These are phyloP conservation scores for Cyclura pinguis DNA, from an alignment of 2,797 vertebrate species.

Conservation along the genomic window DNA sequence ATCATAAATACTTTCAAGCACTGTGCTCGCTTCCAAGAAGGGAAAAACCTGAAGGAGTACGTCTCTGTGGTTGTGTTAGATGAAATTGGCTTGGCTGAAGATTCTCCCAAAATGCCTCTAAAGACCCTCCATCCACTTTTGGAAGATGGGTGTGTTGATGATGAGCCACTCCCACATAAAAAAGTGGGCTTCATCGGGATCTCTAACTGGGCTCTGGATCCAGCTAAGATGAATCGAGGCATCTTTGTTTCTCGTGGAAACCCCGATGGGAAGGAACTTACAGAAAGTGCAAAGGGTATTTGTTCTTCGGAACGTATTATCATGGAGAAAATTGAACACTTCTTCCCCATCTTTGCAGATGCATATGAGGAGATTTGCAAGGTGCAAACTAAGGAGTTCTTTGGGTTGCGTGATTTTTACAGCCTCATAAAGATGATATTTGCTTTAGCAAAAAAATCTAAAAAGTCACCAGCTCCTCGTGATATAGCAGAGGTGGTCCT, in stretches of 20 bases:
- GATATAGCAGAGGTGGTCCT: conserved; percentile 86
- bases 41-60: conserved; percentile 91
- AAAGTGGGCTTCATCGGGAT: conserved; percentile 97
- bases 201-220: conserved; percentile 98
- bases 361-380: conserved; percentile 86
- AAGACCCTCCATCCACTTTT: conserved; percentile 95
- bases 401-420: conserved; percentile 96
- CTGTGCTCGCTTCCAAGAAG: conserved; percentile 95
- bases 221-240: conserved; percentile 98
- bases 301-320: conserved; percentile 87
- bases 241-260: conserved; percentile 94
- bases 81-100: conserved; percentile 96
- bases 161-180: conserved; percentile 90
- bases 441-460: conserved; percentile 80
- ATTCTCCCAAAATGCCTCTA: conserved; percentile 96
- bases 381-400: conserved; percentile 90
- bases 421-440: conserved; percentile 98
- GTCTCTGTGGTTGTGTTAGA: conserved; percentile 96
- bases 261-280: conserved; percentile 87
- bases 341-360: conserved; percentile 87
- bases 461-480: conserved; percentile 75
- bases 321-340: conserved; percentile 82
- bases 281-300: conserved; percentile 91
- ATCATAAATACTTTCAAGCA: conserved; percentile 96
- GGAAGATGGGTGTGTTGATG: conserved; percentile 96